Evolutionary conservation across 35 echinoderm and acorn worm genomes (phyloP).

Genomic region (Stichopus chloronotus): DNA sequence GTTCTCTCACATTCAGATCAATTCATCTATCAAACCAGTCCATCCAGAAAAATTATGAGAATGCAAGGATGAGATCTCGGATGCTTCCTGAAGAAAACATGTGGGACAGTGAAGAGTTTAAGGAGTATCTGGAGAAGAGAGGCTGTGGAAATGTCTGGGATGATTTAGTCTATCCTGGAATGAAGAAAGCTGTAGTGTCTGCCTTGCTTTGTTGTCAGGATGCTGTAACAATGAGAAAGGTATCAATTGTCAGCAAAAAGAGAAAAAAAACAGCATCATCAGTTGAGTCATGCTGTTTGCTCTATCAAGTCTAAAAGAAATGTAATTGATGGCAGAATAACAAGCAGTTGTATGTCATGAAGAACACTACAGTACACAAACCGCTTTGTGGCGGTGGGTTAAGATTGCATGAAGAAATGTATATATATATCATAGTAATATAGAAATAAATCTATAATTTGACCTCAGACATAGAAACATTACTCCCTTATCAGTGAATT

Average conservation of each 20-base stretch:
- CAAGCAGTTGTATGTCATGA: neutral
- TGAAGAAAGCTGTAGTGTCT: conserved; percentile 92
- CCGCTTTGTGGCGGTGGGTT: neutral
- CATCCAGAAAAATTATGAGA: conserved; percentile 92
- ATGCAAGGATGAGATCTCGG: conserved; percentile 51
- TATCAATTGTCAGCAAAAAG: conserved; percentile 10
- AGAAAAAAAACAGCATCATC: neutral
- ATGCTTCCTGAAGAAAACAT: conserved; percentile 95
- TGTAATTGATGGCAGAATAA: neutral
- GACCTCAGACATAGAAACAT: no score
- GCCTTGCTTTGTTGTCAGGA: conserved; percentile 86
- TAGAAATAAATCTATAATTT: no score
- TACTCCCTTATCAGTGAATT: no score
- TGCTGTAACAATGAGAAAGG: conserved; percentile 82
- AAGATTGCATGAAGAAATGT: neutral
- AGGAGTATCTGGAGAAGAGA: conserved; percentile 76
- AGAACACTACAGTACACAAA: neutral
- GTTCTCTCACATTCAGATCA: conserved; percentile 57
- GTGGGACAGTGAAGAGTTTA: conserved; percentile 87
- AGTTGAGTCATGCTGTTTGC: no score
- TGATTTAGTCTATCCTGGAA: conserved; percentile 88
- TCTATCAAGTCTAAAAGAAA: neutral
- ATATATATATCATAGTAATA: no score
- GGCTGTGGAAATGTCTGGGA: conserved; percentile 84
- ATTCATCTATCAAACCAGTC: conserved; percentile 96